Conservation (phyloP, 2,113 vertebrate species). For the Cheilinus undulatus region DNA sequence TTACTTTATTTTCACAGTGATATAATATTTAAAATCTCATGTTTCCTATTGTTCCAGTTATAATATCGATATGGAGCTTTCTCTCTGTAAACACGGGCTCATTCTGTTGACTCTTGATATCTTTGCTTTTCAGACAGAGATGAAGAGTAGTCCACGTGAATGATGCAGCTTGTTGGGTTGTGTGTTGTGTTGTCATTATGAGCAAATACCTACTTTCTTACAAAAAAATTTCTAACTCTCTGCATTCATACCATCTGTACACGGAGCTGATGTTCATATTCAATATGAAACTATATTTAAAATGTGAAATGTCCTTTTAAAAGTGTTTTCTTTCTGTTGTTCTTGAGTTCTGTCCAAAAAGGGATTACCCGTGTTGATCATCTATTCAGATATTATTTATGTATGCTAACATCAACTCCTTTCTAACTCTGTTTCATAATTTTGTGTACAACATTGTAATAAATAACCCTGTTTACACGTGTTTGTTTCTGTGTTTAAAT, state of each 20-base stretch:
- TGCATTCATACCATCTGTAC: background rate
- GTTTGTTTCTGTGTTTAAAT: background rate
- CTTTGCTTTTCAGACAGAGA: background rate
- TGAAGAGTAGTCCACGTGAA: background rate
- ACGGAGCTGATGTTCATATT: background rate
- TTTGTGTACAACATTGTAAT: slow-evolving; percentile 56
- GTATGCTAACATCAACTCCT: slow-evolving; percentile 17
- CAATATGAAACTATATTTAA: background rate
- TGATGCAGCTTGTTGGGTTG: background rate
- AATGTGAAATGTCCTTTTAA: background rate
- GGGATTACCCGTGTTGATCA: background rate
- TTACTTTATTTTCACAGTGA: slow-evolving; percentile 26
- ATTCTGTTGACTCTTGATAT: slow-evolving; percentile 9
- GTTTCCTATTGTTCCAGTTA: too few species aligned
- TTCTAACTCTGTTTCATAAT: slow-evolving; percentile 34
- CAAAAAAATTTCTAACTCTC: too few species aligned
- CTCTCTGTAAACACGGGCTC: background rate
- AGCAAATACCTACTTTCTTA: background rate
- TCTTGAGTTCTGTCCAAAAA: slow-evolving; percentile 17
- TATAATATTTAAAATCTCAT: too few species aligned
- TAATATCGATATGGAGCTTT: too few species aligned
- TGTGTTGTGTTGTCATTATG: background rate
- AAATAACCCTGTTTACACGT: slow-evolving; percentile 32
- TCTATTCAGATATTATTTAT: slow-evolving; percentile 3
- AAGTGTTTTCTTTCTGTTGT: background rate